Evolutionary conservation across 2,113 vertebrate species (phyloP), one percentile per base, ranked within the genome.

Genomic region (Misgurnus mizolepis): DNA sequence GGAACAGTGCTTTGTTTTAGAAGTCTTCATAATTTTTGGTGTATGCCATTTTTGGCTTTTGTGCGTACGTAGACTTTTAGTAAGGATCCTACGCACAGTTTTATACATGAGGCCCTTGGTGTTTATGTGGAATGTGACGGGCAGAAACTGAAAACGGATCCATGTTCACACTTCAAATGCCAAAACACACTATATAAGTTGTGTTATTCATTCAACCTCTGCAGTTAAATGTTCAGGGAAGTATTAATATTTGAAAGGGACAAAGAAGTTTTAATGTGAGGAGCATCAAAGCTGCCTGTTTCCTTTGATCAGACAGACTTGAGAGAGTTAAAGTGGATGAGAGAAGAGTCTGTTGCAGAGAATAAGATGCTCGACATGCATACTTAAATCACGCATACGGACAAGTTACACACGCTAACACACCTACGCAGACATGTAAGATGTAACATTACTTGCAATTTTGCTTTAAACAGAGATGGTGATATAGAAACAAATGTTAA

Each of bases 331-430:
- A 27, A 75, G 17, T 15, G 41, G 53, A 60, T 22, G 40, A 61
- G 56, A 8, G 17, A 4, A 34, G 22, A 55, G 53, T 56, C 18
- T 56, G 39, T 55, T 12, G 49, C 17, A 40, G 4, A 70, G 47
- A 55, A 70, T 67, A 22, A 49, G 22, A 40, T 11, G 3, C 18
- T 45, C 9, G 12, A 50, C 18, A 12, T n/a, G 47, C 22, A 39
- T 22, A 34, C 15, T 12, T 12, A 53, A 53, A 53, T 12, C 11
- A 10, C 75, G 14, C 22, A 8, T 62, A 45, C 64, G 60, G 41
- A 55, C 41, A 18, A 22, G 68, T 74, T 49, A 76, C 76, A 86
- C 55, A 27, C 11, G 17, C 41, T 34, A 66, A 73, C 81, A 83
- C 80, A 64, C 65, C 67, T 43, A 70, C 69, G 62, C 68, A 43